phyloP scores from a whole-genome alignment of 2,888 invertebrate species.

The Pollenia amentaria region DNA sequence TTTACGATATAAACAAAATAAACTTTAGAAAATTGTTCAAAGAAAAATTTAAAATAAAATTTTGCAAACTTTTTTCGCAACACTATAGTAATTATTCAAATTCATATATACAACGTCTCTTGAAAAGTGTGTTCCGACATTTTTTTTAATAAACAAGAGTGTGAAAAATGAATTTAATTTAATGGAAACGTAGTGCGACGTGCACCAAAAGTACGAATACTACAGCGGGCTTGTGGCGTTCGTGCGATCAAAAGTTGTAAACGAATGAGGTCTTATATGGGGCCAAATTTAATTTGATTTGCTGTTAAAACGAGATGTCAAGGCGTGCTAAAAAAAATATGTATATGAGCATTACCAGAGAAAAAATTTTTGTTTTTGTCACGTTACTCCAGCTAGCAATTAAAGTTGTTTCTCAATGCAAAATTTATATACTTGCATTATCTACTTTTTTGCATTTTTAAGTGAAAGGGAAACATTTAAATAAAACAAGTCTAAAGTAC shows the following conservation, averaged over 20 bases:
- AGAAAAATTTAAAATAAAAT: neutral
- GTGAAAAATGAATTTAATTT: neutral
- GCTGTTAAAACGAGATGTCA: too few species aligned
- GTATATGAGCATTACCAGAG: too few species aligned
- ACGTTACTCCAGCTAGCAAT: too few species aligned
- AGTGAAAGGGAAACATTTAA: too few species aligned
- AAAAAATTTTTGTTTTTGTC: too few species aligned
- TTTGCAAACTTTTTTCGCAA: neutral
- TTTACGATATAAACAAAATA: slow-evolving; percentile 19
- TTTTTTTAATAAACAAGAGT: slow-evolving; percentile 4
- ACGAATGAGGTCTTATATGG: neutral
- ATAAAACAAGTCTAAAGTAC: too few species aligned
- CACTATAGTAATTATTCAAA: slow-evolving; percentile 24
- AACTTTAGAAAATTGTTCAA: neutral
- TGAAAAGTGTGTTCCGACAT: neutral
- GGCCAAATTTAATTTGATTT: too few species aligned
- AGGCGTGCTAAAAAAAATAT: too few species aligned
- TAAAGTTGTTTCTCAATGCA: too few species aligned
- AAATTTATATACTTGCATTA: too few species aligned
- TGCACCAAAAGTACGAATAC: slow-evolving; percentile 22
- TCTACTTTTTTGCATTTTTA: too few species aligned
- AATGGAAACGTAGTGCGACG: neutral
- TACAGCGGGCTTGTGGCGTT: slow-evolving; percentile 3
- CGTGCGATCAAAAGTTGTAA: slow-evolving; percentile 5
- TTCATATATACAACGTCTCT: neutral